Evolutionary conservation across 2,888 invertebrate genomes (phyloP), one percentile per base, ranked within the genome.

Genomic region (Habrosyne pyritoides): DNA sequence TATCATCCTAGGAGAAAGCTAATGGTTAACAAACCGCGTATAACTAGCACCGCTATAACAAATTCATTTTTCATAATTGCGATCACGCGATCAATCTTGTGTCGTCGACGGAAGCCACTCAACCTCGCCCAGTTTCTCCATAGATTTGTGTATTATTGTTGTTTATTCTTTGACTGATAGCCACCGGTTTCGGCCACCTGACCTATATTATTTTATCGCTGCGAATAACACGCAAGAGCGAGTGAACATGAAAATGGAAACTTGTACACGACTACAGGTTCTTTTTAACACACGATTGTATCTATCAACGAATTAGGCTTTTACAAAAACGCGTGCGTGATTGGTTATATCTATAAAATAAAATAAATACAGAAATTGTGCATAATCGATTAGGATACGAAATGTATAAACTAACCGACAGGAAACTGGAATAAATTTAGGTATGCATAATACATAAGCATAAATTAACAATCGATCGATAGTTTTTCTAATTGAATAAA

Each of bases 1-100:
- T n/a, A n/a, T n/a, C n/a, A n/a, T n/a, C n/a, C n/a, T n/a, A n/a
- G n/a, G n/a, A n/a, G n/a, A n/a, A n/a, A n/a, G n/a, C n/a, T n/a
- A n/a, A n/a, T n/a, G n/a, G n/a, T n/a, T n/a, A n/a, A n/a, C n/a
- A n/a, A n/a, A n/a, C n/a, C 60, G 75, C 62, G 60, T 42, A 54
- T 72, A n/a, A 54, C 69, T 65, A 63, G 47, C 53, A 55, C 72
- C 63, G 42, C 52, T 72, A 79, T 79, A 77, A 75, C 71, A 73
- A 84, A 88, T 87, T 87, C 84, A 89, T 89, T 89, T 89, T 88
- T 90, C 89, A 90, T 89, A 89, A 90, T 90, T 85, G 84, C 81
- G 81, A 81, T 72, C 72, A 71, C 67, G 73, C 88, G 78, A 91
- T 91, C 91, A 88, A 91, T 91, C 90, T 84, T 86, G 61, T 67